Evolutionary conservation across 2,797 vertebrate species (phyloP), one percentile per base, ranked within the genome.

Genomic region (Hephaestus fuliginosus): DNA sequence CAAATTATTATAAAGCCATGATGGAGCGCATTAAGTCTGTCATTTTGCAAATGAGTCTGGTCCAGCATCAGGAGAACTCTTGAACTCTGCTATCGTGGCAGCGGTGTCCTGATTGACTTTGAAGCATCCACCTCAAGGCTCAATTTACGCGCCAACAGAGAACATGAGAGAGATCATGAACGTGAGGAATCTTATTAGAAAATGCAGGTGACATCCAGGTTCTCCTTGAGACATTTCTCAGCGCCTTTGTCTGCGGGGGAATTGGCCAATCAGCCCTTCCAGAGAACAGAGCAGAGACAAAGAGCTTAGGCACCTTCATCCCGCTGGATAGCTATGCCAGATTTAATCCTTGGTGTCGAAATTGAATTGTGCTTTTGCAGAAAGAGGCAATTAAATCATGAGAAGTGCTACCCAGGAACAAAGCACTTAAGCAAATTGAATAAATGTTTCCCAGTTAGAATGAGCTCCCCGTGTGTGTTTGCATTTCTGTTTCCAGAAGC

Each of bases 351-450:
- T 74, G 56, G 85, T 91, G 90, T 80, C 48, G 43, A 91, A 94
- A 95, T 90, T 92, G 86, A 95, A 93, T 94, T 91, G 88, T 86
- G 87, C 86, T 91, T 89, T 89, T 90, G 88, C 72, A 88, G 82
- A 91, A 93, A 92, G 91, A 89, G 86, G 90, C 91, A 93, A 95
- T 95, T 94, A 93, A 93, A 94, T 94, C 90, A 92, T 52, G 78
- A 89, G 75, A 81, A 90, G 92, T 81, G 77, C 89, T 78, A 66
- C 80, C 78, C 84, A 81, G 90, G 85, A 92, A 89, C 89, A 87
- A 85, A 93, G 91, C 93, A 95, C 94, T 95, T 91, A 87, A 85
- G 87, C 86, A 93, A 93, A 95, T 94, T 92, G 92, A 93, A 88
- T 87, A 81, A 88, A 84, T 76, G 86, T 89, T 90, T 89, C 82